Percentiles rank a stretch among this genome's conserved stretches.
These are phyloP conservation scores for Camponotus pennsylvanicus DNA, from an alignment of 1,140 invertebrate genomes.

Conservation along the genomic window DNA sequence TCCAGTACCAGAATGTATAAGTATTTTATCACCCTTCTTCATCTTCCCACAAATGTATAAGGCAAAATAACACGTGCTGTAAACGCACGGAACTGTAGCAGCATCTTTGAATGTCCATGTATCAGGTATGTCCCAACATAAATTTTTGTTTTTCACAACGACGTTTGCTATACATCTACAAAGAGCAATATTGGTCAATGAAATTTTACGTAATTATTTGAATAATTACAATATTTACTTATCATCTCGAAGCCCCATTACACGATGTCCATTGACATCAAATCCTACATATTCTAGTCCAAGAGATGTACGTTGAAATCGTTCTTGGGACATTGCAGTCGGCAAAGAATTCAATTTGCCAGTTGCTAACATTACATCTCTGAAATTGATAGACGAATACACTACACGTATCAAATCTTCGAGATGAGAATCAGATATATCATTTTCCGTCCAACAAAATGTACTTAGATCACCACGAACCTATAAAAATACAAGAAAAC, in stretches of 20 bases:
- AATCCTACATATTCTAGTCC: conserved; percentile 22
- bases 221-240: neutral
- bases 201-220: neutral
- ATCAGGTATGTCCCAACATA: conserved; percentile 93
- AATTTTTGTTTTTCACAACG: conserved; percentile 87
- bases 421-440: conserved; percentile 78
- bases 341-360: conserved; percentile 88
- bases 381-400: conserved; percentile 89
- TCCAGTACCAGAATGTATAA: conserved; percentile 92
- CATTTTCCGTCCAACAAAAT: conserved; percentile 93
- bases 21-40: conserved; percentile 88
- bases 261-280: neutral
- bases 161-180: conserved; percentile 88
- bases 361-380: conserved; percentile 92
- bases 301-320: conserved; percentile 73
- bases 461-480: conserved; percentile 94
- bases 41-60: conserved; percentile 88
- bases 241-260: neutral
- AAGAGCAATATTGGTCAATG: neutral
- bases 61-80: conserved; percentile 94
- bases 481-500: neutral
- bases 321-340: conserved; percentile 88
- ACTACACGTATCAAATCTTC: conserved; percentile 86
- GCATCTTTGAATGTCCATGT: conserved; percentile 95
- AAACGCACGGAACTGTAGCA: conserved; percentile 94